Percentiles rank a stretch among this genome's conserved stretches.
Evolutionary conservation across 2,797 vertebrate genomes (phyloP).

Genomic region (Florisuga fusca): DNA sequence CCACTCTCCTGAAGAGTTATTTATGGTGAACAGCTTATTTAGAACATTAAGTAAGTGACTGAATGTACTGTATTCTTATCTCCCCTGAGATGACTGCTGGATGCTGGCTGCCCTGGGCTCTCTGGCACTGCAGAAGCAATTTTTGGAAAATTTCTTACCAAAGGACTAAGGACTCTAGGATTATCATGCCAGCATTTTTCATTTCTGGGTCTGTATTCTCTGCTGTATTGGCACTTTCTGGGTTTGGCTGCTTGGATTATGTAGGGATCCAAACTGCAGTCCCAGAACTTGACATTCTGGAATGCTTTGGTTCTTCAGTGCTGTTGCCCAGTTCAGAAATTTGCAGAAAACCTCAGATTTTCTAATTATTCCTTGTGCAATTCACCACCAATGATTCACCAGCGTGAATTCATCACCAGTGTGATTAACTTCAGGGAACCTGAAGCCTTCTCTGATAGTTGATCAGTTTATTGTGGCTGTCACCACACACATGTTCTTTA

Average conservation of each 20-base stretch:
- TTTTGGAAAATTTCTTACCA: slow-evolving; percentile 75
- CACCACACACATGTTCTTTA: neutral
- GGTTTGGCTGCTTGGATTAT: neutral
- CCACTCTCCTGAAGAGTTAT: neutral
- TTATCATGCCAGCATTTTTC: slow-evolving; percentile 80
- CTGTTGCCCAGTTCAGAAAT: no score
- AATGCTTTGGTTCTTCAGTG: no score
- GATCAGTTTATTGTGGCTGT: neutral
- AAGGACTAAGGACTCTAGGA: slow-evolving; percentile 75
- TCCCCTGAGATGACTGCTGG: slow-evolving; percentile 80
- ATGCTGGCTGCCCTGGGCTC: slow-evolving; percentile 80
- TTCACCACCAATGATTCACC: no score
- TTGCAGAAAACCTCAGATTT: no score
- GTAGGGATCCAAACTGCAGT: neutral
- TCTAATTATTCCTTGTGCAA: no score
- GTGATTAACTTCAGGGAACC: no score
- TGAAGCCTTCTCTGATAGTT: neutral
- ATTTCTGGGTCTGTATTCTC: slow-evolving; percentile 75
- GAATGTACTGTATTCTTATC: neutral
- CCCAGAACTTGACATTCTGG: neutral
- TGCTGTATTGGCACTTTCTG: neutral
- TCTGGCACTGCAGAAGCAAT: slow-evolving; percentile 68
- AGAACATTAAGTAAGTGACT: neutral
- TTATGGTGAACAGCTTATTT: neutral
- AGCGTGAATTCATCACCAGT: no score